phyloP scores from a whole-genome alignment of 2,888 invertebrate genomes.

The Phrixothrix hirtus region DNA sequence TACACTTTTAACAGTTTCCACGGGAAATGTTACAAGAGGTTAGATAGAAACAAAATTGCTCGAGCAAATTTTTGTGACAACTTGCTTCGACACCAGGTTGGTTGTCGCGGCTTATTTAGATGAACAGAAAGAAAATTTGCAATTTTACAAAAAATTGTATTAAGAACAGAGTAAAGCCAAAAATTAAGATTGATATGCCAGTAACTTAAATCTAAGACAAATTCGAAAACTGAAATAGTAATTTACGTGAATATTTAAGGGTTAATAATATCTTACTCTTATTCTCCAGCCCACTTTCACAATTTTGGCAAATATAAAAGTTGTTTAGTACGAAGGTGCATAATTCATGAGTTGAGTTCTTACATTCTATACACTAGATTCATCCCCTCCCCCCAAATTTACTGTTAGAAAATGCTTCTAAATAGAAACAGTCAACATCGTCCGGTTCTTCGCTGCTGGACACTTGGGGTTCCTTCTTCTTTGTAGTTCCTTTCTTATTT shows the following conservation, averaged over 20 bases:
- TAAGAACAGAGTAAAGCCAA: too few relatives aligned
- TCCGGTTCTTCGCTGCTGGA: conserved; percentile 1
- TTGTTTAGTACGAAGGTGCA: neutral
- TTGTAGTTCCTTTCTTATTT: conserved; percentile 5
- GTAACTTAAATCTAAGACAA: neutral
- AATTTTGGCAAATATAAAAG: conserved; percentile 5
- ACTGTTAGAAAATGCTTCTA: conserved; percentile 4
- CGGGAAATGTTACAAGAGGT: too few relatives aligned
- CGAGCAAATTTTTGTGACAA: too few relatives aligned
- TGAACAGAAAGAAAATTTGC: too few relatives aligned
- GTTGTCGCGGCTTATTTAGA: too few relatives aligned
- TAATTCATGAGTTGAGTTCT: conserved; percentile 3
- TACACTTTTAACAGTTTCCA: too few relatives aligned
- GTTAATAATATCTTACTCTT: too few relatives aligned
- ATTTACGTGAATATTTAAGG: neutral
- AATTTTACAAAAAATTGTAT: too few relatives aligned
- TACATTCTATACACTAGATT: conserved; percentile 4
- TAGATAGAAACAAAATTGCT: too few relatives aligned
- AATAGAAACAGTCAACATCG: neutral
- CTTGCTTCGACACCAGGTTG: too few relatives aligned
- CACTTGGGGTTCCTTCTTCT: conserved; percentile 2
- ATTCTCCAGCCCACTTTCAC: conserved; percentile 2
- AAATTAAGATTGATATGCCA: neutral
- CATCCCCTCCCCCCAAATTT: conserved; percentile 2
- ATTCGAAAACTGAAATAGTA: neutral